Evolutionary conservation across 2,113 vertebrate species (phyloP), one percentile per base, ranked within the genome.

Genomic region (Cyphomyrus discorhynchus): DNA sequence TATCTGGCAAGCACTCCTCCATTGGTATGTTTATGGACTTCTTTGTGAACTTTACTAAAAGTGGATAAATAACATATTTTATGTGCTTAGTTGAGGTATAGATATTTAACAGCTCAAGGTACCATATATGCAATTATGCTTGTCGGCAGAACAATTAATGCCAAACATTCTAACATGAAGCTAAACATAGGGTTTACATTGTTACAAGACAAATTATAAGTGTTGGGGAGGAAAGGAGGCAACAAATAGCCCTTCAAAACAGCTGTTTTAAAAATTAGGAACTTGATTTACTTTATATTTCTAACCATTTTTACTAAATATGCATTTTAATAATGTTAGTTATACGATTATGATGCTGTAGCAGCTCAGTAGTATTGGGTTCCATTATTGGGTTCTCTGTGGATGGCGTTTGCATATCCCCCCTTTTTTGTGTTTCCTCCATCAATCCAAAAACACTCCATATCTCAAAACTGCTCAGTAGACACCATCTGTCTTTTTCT

Each of bases 1-100:
- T 87, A 89, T 93, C 83, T 91, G 91, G 90, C 47, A 89, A 90
- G 89, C 35, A 56, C 31, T 53, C 88, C 24, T 89, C 19, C 21
- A 45, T 24, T 27, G 87, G 35, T 66, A 31, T 56, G 49, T 49
- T 89, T 42, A 56, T 83, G 88, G 19, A 80, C n/a, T 8, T 21
- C 27, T 74, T 74, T 35, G 35, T 49, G 8, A 74, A 88, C 88
- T 88, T 70, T 17, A 31, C 62, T 70, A 9, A 70, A 3, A 27
- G 27, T 42, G 8, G 56, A 47, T 70, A 89, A 82, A 46, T 52
- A 89, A 45, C 88, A 82, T 19, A 56, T 77, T 74, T 47, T 49
- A 27, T 49, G 66, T 24, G 45, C 46, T 74, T 31, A 8, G 31
- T 47, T 88, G 46, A 88, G 66, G 66, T 88, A 88, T 88, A 49